Evolutionary conservation across 64 coral and sea anemone genomes (phyloP).

Genomic region (Trachythela sp.): DNA sequence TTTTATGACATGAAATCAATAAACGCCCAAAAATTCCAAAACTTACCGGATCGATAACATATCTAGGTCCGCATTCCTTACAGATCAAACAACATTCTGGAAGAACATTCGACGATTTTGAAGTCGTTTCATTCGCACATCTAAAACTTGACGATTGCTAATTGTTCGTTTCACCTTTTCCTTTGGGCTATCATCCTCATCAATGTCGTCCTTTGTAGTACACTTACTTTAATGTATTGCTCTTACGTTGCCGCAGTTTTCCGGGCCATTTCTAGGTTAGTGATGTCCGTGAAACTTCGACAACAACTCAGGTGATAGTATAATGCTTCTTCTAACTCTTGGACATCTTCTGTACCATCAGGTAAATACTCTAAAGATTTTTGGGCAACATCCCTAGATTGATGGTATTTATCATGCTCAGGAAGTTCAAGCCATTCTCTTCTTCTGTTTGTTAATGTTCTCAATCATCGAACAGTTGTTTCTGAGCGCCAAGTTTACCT

Average conservation of each 20-base stretch:
- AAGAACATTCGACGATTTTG: background rate
- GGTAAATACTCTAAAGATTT: background rate
- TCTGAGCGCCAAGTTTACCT: background rate
- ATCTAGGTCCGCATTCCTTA: background rate
- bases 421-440: slow-evolving; percentile 5
- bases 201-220: background rate
- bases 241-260: background rate
- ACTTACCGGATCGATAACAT: background rate
- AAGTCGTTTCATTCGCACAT: background rate
- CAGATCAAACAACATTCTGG: slow-evolving; percentile 21
- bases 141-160: background rate
- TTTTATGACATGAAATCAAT: background rate
- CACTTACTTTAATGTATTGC: background rate
- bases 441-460: background rate
- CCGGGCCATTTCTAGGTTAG: background rate
- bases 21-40: background rate
- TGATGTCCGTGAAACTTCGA: background rate
- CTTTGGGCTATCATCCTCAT: background rate
- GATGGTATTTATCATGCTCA: background rate
- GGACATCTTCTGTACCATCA: background rate
- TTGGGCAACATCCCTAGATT: background rate
- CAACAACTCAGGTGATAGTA: background rate
- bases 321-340: background rate
- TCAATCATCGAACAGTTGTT: background rate
- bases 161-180: background rate